Evolutionary conservation across 2,888 invertebrate species (phyloP), one percentile per base, ranked within the genome.

Genomic region (Drosophila vallismaia): DNA sequence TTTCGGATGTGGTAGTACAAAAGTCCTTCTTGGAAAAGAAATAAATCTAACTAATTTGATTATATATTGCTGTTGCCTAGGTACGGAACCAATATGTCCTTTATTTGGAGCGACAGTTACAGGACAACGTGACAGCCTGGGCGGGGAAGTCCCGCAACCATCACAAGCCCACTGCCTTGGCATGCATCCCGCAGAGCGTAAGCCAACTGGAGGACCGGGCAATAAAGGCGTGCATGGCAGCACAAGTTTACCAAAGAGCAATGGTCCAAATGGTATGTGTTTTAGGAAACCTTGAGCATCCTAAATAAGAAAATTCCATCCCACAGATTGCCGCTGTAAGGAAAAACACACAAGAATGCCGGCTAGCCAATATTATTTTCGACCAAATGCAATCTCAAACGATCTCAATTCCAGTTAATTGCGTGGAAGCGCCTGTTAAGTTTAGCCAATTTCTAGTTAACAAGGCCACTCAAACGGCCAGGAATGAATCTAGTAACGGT

Each of bases 181-280:
- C 81, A 0, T 71, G 67, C 51, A 74, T 89, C 29, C 72, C 74
- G 4, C 58, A 77, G 44, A 89, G 89, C 57, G 74, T 90, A 0
- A 60, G 74, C 8, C 4, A 74, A 2, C 69, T 91, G 50, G 91
- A 91, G 57, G 71, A 79, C 4, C 83, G 74, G 26, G 91, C 91
- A 0, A 63, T 91, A 0, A 81, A 86, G 51, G 81, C 89, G 0
- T 88, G 90, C 31, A 89, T 89, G 79, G 80, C 89, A 33, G 88
- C 90, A 0, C 87, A 86, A 19, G 59, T 89, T 1, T 91, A 91
- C 69, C 88, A 90, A 49, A 80, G 89, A 12, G 69, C 79, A 29
- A 91, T 91, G 90, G 68, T 91, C 3, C 89, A 90, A 72, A 90
- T 88, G 73, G 91, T 91, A 83, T 75, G 76, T 46, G 2, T 6